A percentile compares a stretch with the other conserved stretches of the same genome.
Conservation (phyloP, 2,888 invertebrate genomes). For the Helicoverpa assulta region DNA sequence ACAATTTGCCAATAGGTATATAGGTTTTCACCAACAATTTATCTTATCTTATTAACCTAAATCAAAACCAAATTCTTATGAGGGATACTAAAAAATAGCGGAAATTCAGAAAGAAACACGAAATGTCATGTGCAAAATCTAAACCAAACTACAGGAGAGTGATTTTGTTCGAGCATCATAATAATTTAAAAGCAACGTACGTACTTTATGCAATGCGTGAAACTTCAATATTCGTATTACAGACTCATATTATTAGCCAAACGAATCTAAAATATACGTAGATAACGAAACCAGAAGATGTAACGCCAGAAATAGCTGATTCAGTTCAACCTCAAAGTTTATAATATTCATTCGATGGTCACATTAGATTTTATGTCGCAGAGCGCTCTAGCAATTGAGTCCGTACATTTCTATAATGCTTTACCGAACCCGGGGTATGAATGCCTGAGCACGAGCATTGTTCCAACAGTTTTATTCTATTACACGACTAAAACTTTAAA, state of each 20-base stretch:
- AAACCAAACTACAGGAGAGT: too few relatives aligned
- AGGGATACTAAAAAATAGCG: too few relatives aligned
- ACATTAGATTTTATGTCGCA: slow-evolving; percentile 80
- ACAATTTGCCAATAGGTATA: too few relatives aligned
- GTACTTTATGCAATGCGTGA: neutral
- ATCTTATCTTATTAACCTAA: too few relatives aligned
- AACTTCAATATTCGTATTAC: neutral
- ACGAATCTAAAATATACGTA: neutral
- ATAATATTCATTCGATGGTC: slow-evolving; percentile 81
- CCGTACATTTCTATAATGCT: slow-evolving; percentile 75
- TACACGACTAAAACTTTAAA: slow-evolving; percentile 87
- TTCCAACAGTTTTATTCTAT: slow-evolving; percentile 89
- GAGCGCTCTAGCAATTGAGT: slow-evolving; percentile 77
- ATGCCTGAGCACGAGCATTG: slow-evolving; percentile 81
- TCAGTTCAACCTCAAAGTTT: slow-evolving; percentile 65
- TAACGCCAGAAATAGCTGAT: slow-evolving; percentile 14
- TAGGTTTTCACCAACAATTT: too few relatives aligned
- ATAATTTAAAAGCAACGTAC: too few relatives aligned
- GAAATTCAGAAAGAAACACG: too few relatives aligned
- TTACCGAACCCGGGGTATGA: slow-evolving; percentile 76
- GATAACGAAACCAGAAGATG: neutral
- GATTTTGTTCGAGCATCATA: too few relatives aligned
- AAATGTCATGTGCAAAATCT: too few relatives aligned
- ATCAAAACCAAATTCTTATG: too few relatives aligned
- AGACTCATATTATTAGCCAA: neutral